These are phyloP conservation scores for Dendrophyllia cribrosa DNA, from an alignment of 64 coral and sea anemone genomes.

Conservation along the genomic window DNA sequence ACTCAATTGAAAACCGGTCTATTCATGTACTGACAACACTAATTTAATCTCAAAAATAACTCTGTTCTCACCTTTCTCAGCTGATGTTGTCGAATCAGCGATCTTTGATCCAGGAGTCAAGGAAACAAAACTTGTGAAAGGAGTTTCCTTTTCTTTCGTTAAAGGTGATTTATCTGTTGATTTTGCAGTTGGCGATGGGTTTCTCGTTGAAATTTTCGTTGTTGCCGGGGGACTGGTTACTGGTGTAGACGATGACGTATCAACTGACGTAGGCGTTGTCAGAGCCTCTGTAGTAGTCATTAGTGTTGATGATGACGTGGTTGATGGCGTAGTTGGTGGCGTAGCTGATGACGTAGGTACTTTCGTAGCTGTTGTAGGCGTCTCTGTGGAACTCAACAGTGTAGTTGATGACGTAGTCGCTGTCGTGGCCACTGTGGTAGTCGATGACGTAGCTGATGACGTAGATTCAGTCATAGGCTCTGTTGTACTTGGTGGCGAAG, in stretches of 20 bases:
- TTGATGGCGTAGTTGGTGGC: background rate
- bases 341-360: background rate
- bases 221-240: background rate
- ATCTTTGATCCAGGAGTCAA: background rate
- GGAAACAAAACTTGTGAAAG: no score
- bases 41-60: no score
- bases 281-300: background rate
- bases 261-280: background rate
- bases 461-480: background rate
- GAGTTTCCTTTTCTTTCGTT: background rate
- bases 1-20: no score
- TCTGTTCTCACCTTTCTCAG: constrained; percentile 4
- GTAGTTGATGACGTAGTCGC: background rate
- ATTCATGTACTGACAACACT: no score
- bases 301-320: background rate
- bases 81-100: constrained; percentile 4
- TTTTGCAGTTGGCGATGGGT: background rate
- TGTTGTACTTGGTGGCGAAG: background rate
- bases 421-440: background rate
- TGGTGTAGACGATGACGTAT: background rate
- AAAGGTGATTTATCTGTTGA: background rate
- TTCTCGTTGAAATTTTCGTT: background rate
- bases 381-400: background rate
- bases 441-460: background rate
- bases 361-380: background rate